Evolutionary conservation across 2,113 vertebrate species (phyloP), one percentile per base, ranked within the genome.

Genomic region (Proterorhinus semilunaris): DNA sequence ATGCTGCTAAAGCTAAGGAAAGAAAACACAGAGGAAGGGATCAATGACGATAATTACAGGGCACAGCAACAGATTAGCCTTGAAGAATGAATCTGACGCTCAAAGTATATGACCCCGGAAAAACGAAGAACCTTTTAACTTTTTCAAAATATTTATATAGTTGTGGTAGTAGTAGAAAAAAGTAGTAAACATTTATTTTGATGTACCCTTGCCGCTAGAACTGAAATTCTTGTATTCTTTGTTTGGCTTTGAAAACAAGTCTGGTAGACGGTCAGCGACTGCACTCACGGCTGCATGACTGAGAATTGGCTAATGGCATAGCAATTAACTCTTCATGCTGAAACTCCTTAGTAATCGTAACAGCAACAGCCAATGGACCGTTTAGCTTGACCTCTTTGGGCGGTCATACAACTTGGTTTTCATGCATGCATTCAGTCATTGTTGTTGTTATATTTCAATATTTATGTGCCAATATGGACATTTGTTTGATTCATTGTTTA

Each of bases 181-280:
- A 36, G 27, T 36, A 5, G 27, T 36, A 36, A 36, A 36, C 1
- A 27, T 27, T 1, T 36, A 36, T 36, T 3, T 36, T 36, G 27
- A 36, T 36, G 27, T 36, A 36, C 27, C 27, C 27, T 21, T 21
- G 21, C 21, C 2, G 21, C 21, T 10, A 55, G 17, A 4, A 16
- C 17, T 55, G 10, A 55, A 11, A 6, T 9, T 10, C 8, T 55
- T 55, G 53, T 17, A 17, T 17, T 17, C 12, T 83, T 75, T 84
- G 71, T 71, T 72, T 80, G 59, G 46, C 54, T 57, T 74, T 74
- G 72, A 72, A 36, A 67, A 58, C 76, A 66, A 58, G 67, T 74
- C 71, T 80, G 71, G 36, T 72, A 12, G 43, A 65, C 59, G 76
- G 58, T 46, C 72, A 53, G 64, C 66, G 66, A 80, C 78, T 80